Evolutionary conservation across 2,113 vertebrate genomes (phyloP).

Genomic region (Pungitius pungitius): DNA sequence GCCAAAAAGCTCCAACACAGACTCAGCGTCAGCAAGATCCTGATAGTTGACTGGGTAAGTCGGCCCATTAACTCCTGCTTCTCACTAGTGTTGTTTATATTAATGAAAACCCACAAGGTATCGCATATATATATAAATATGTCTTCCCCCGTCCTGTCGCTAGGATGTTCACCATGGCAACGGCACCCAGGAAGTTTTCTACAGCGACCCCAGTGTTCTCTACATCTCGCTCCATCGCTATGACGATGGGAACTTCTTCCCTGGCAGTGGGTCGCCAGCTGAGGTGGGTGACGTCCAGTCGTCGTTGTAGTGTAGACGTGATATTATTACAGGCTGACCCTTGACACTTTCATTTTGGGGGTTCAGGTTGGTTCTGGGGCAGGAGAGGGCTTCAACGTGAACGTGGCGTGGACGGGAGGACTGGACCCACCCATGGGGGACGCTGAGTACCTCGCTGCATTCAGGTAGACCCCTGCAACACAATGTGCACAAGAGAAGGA

Average conservation of each 20-base stretch:
- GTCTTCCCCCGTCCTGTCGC: background rate
- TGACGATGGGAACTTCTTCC: constrained; percentile 92
- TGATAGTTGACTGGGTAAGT: constrained; percentile 96
- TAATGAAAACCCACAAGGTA: background rate
- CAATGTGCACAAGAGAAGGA: background rate
- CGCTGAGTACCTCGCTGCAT: constrained; percentile 93
- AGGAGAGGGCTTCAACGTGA: constrained; percentile 92
- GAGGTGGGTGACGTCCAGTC: constrained; percentile 79
- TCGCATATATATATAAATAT: background rate
- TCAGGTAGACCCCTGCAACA: constrained; percentile 81
- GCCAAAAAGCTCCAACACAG: constrained; percentile 87
- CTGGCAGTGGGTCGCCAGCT: constrained; percentile 88
- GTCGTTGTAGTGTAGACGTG: background rate
- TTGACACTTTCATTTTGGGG: background rate
- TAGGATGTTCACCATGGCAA: constrained; percentile 96
- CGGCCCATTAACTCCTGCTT: background rate
- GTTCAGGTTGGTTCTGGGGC: constrained; percentile 88
- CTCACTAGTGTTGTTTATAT: background rate
- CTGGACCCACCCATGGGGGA: constrained; percentile 96
- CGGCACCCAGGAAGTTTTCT: constrained; percentile 93
- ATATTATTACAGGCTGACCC: background rate
- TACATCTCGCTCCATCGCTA: constrained; percentile 94
- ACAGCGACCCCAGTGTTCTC: constrained; percentile 88
- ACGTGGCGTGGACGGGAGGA: constrained; percentile 92
- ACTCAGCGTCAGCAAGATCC: constrained; percentile 88